These are phyloP conservation scores for Rhopalosiphum maidis DNA, from an alignment of 1,140 invertebrate species.

Conservation along the genomic window DNA sequence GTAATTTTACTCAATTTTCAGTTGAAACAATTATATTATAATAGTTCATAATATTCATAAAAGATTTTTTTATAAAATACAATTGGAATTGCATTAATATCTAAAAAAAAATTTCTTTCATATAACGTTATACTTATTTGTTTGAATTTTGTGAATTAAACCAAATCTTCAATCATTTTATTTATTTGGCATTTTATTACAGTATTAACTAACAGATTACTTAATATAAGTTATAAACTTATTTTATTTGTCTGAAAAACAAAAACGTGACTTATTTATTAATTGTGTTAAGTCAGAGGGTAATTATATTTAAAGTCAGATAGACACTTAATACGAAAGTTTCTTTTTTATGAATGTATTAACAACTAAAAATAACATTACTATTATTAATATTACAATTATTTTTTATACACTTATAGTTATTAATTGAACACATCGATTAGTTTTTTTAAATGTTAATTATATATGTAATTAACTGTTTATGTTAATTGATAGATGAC, in stretches of 20 bases:
- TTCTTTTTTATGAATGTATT: not conserved
- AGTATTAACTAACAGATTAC: not conserved
- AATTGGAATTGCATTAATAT: not conserved
- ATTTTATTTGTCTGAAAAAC: conserved; percentile 18
- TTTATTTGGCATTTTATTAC: not conserved
- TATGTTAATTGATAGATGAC: not conserved
- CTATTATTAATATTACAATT: not conserved
- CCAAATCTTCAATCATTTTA: not conserved
- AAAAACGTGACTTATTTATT: conserved; percentile 19
- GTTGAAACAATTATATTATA: not conserved
- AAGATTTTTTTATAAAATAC: no score
- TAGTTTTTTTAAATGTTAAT: not conserved
- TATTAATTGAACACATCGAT: not conserved
- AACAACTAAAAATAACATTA: not conserved
- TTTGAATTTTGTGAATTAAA: not conserved
- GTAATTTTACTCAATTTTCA: not conserved
- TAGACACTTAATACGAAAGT: not conserved
- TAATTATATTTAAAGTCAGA: not conserved
- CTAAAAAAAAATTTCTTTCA: not conserved
- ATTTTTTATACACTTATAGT: not conserved
- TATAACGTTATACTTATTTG: not conserved
- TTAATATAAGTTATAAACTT: not conserved
- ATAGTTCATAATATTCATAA: no score
- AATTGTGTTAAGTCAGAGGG: not conserved
- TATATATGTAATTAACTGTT: not conserved